A percentile compares a stretch with the other conserved stretches of the same genome.
Conservation (phyloP, 1,140 invertebrate genomes). For the Meloidogyne chitwoodi region DNA sequence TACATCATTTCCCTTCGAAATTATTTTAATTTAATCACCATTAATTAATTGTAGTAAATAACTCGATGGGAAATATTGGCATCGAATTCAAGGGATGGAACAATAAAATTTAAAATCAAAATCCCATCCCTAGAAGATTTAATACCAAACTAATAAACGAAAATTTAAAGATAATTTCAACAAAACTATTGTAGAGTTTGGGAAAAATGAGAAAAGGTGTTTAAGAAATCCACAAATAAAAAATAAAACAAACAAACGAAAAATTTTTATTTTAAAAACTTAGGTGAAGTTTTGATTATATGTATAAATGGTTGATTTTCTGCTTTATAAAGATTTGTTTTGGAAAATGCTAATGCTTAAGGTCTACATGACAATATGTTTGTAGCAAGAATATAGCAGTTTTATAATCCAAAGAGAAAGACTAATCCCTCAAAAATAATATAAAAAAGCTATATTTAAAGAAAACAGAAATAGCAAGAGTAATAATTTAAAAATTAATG, state of each 20-base stretch:
- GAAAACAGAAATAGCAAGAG: not conserved
- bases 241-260: not conserved
- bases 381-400: not conserved
- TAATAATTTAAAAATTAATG: not conserved
- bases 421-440: not conserved
- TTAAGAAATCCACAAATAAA: not conserved
- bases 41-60: not conserved
- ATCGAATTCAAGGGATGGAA: not conserved
- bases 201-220: too few relatives aligned
- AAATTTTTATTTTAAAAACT: not conserved
- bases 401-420: not conserved
- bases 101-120: too few relatives aligned
- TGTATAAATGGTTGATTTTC: not conserved
- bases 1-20: not conserved
- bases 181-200: too few relatives aligned
- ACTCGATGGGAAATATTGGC: not conserved
- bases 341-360: not conserved
- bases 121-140: not conserved
- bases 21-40: not conserved
- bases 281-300: not conserved
- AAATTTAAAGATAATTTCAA: not conserved
- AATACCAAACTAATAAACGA: too few relatives aligned
- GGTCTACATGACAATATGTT: not conserved
- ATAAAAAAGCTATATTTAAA: not conserved
- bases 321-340: not conserved